A percentile compares a stretch with the other conserved stretches of the same genome.
These are phyloP conservation scores for Selene dorsalis DNA, from an alignment of 2,797 vertebrate genomes.

Conservation along the genomic window DNA sequence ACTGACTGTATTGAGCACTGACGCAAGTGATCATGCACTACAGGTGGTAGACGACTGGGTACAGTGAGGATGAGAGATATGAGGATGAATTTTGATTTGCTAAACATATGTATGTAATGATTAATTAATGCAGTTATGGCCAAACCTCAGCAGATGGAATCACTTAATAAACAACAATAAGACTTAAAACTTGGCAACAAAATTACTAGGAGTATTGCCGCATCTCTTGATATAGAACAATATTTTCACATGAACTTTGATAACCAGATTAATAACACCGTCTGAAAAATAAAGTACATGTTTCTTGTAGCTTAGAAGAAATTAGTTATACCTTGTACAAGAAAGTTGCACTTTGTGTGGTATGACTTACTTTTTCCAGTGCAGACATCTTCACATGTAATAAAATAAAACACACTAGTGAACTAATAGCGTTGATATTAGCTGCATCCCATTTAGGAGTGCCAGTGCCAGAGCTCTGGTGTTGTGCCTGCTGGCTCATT, in stretches of 20 bases:
- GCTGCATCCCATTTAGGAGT: neutral
- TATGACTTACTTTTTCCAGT: conserved; percentile 11
- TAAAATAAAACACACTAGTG: conserved; percentile 18
- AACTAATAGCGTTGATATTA: conserved; percentile 32
- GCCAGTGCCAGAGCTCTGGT: conserved; percentile 18
- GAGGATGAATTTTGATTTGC: neutral
- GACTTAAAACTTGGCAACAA: no score
- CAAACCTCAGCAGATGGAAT: neutral
- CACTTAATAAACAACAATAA: no score
- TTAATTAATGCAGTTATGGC: neutral
- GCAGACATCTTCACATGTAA: conserved; percentile 3
- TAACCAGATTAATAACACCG: no score
- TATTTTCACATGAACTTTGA: no score
- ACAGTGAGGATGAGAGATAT: no score
- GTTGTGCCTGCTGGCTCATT: conserved; percentile 29
- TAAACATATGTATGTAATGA: neutral
- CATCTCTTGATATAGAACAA: no score
- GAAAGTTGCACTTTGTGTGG: neutral
- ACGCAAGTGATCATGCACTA: no score
- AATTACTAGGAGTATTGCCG: no score
- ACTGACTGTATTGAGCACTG: no score
- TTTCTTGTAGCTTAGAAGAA: neutral
- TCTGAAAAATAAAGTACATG: no score
- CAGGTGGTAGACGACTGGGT: no score
- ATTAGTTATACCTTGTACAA: neutral